Base-by-base conservation (phyloP, 2,888 invertebrate genomes). In the Leucophenga maculata region DNA sequence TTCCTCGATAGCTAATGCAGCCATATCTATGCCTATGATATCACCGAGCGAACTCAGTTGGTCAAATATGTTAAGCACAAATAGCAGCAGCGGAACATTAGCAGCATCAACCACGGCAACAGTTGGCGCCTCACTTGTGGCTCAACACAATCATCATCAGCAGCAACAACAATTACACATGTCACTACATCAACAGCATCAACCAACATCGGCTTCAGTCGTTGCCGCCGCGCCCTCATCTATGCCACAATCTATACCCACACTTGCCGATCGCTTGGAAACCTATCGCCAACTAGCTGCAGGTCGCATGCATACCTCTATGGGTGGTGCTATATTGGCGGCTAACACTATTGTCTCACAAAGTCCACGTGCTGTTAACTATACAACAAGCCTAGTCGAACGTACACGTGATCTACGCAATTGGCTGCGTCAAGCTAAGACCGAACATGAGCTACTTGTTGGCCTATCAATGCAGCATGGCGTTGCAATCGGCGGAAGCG, bases 351-450 rank as follows among this genome's bases (percentile, higher is more conserved):
- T 88, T 44, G 88, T 88, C 3, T 88, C 88, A 2, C 89, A 88
- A 74, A 86, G 85, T 73, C 86, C 87, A 1, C 77, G 87, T 2
- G 87, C 88, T 11, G 90, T 91, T 31, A 91, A 91, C 66, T 90
- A 91, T 22, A 90, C 92, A 1, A 91, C 92, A 8, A 92, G 91
- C 68, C 84, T 93, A 67, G 92, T 92, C 62, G 93, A 93, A 79
- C 89, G 93, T 46, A 92, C 93, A 1, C 89, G 92, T 68, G 92
- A 92, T 78, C 87, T 93, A 71, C 89, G 92, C 72, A 92, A 93
- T 78, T 93, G 93, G 93, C 84, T 93, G 70, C 89, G 92, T 16
- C 92, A 92, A 76, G 89, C 88, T 0, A 89, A 88, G 77, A 88
- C 85, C 55, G 88, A 88, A 84, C 88, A 88, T 62, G 88, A 88